A percentile compares a stretch with the other conserved stretches of the same genome.
These are phyloP conservation scores for Pedetes capensis DNA, from an alignment of 2,113 vertebrate species.

Conservation along the genomic window DNA sequence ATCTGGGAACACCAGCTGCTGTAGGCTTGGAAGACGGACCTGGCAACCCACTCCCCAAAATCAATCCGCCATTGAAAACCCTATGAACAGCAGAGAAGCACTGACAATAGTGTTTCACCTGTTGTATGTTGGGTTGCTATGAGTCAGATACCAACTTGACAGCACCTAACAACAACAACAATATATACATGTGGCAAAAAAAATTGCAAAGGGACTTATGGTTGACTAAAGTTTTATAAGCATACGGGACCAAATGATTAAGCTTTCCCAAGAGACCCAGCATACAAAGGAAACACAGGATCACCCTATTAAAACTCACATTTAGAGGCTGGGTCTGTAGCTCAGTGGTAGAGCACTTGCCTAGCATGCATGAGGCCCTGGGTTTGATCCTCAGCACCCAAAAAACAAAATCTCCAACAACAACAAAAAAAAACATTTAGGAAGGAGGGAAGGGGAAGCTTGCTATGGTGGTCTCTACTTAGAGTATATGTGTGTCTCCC, in stretches of 20 bases:
- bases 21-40: too few relatives aligned
- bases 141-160: too few relatives aligned
- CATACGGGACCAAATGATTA: background rate
- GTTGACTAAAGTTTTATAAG: background rate
- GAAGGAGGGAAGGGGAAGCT: background rate
- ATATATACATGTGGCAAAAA: background rate
- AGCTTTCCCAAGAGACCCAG: background rate
- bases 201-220: background rate
- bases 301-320: background rate
- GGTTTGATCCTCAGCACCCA: background rate
- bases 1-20: too few relatives aligned
- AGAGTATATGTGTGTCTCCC: background rate
- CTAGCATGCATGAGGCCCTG: background rate
- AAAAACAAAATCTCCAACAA: background rate
- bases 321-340: background rate
- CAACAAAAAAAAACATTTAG: background rate
- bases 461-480: background rate
- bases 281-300: background rate
- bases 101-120: too few relatives aligned
- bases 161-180: too few relatives aligned
- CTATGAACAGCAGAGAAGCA: too few relatives aligned
- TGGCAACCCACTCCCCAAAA: too few relatives aligned
- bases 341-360: background rate
- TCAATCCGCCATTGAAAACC: too few relatives aligned
- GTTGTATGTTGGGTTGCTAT: too few relatives aligned